These are phyloP conservation scores for Eptatretus burgeri DNA, from an alignment of 2,113 vertebrate species.

Conservation along the genomic window DNA sequence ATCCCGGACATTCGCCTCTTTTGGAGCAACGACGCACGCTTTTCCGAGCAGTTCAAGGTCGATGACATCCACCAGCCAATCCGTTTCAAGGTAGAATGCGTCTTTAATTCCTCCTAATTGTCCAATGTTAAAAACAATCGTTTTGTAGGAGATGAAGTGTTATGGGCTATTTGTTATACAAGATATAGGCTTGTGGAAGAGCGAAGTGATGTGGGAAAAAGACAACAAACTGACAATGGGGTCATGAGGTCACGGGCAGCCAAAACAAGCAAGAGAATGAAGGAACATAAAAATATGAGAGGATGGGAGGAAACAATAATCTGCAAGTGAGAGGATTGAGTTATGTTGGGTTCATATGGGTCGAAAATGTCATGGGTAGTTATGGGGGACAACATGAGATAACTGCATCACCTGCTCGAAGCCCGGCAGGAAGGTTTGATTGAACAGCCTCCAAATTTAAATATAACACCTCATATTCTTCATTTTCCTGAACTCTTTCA, in stretches of 20 bases:
- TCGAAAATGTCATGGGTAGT: not conserved
- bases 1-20: constrained; percentile 81
- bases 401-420: not conserved
- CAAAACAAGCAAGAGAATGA: no score
- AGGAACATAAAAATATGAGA: no score
- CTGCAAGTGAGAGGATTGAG: no score
- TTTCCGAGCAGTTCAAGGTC: constrained; percentile 42
- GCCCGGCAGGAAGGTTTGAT: not conserved
- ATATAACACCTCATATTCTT: not conserved
- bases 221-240: not conserved
- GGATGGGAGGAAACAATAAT: no score
- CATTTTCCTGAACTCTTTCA: not conserved
- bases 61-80: constrained; percentile 29
- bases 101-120: not conserved
- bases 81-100: constrained; percentile 40
- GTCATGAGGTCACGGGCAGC: no score
- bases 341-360: not conserved
- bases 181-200: not conserved
- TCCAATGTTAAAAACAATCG: not conserved
- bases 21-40: constrained; percentile 62
- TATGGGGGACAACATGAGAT: not conserved
- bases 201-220: not conserved
- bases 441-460: not conserved
- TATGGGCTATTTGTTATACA: not conserved
- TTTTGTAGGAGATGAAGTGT: not conserved